Base-by-base conservation (phyloP, 2,113 vertebrate genomes). In the Scalopus aquaticus region DNA sequence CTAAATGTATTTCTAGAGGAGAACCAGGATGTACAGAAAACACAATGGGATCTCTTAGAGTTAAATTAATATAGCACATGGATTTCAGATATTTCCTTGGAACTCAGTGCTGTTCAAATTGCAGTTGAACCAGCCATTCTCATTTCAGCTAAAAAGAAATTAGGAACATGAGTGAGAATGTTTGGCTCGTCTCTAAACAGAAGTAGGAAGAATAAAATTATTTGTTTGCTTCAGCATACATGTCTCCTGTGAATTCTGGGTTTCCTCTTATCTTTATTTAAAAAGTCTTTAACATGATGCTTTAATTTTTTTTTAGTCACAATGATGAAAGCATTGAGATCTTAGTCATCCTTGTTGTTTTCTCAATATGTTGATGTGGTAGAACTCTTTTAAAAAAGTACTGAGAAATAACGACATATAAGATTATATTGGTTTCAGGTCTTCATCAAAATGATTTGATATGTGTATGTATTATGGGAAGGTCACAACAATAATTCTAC, bases 1-100 rank as follows among this genome's bases (percentile, higher is more conserved):
- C 79, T 81, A 74, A 74, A 72, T 86, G 12, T 62, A 58, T 46
- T 92, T 94, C 94, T 96, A 44, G 95, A 64, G 28, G 95, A 64
- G 28, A 88, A 60, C 30, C 77, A 17, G 77, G 12, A 67, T 73
- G 5, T 46, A 19, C 15, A 76, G 44, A 82, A 74, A 65, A 30
- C 32, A 22, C 3, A 67, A 28, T 37, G 2, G 1, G 30, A 69
- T 82, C 2, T 58, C 32, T 82, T 80, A 37, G 32, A 42, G 5
- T 69, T 81, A 73, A 92, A 54, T 84, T 67, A 54, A 28, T 11
- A 44, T 7, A 54, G 10, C 9, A 3, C 35, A 1, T 79, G 11
- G 26, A 90, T 78, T 91, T 28, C 46, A 46, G 37, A 1, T 73
- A 86, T 22, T 80, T 83, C 30, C 10, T 86, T 79, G 35, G 67